Evolutionary conservation across 2,113 vertebrate species (phyloP), one percentile per base, ranked within the genome.

Genomic region (Platichthys stellatus): DNA sequence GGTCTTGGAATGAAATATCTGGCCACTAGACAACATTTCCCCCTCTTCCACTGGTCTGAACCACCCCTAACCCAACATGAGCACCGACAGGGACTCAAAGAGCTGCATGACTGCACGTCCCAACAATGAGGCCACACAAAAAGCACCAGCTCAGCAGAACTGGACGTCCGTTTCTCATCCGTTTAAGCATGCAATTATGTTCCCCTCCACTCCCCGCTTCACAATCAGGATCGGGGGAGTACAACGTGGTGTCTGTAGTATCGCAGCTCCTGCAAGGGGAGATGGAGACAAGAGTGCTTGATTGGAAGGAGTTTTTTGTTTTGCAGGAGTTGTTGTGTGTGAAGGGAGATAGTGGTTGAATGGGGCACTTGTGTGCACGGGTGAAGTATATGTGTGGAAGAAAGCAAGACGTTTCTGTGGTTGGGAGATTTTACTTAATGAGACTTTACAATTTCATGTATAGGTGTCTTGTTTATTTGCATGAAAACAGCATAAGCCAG

Each of bases 111-210:
- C 92, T 93, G 92, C 89, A 88, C 86, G 79, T 89, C 87, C 86
- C 87, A 88, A 92, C 90, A 93, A 92, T 91, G 91, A 91, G 90
- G 88, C 87, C 90, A 92, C 92, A 92, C 89, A 93, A 90, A 93
- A 91, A 86, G 72, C 70, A 85, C 82, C 81, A 84, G 51, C 82
- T 93, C 91, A 93, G 91, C 92, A 93, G 86, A 93, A 93, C 88
- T 91, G 88, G 86, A 90, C 82, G 80, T 90, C 83, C 85, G 69
- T 87, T 93, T 92, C 91, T 93, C 90, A 93, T 87, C 87, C 90
- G 63, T 90, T 92, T 93, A 85, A 84, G 90, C 91, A 89, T 91
- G 91, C 92, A 93, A 90, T 92, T 89, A 92, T 86, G 86, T 85
- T 83, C 87, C 90, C 74, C 83, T 83, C 76, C 70, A 71, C 76